Conservation (phyloP, 2,113 vertebrate species). For the Eolophus roseicapilla region DNA sequence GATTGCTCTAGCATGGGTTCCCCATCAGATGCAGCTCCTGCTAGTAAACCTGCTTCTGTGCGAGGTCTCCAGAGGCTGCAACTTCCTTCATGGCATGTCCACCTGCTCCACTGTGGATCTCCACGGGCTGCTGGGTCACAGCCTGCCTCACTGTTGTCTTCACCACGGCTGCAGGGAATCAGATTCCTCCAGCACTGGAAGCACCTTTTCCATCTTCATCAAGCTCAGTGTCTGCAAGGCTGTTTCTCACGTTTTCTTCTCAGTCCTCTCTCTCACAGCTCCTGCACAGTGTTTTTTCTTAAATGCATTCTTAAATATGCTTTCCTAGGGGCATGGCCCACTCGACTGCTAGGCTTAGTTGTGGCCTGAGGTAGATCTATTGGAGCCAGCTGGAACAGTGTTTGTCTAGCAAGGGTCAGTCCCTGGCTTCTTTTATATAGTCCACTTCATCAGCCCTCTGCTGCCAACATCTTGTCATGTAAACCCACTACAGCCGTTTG, state of each 20-base stretch:
- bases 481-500: neutral
- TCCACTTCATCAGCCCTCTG: neutral
- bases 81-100: neutral
- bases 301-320: neutral
- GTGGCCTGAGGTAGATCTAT: neutral
- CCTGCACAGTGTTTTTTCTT: neutral
- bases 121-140: neutral
- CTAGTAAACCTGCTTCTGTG: neutral
- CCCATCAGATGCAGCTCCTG: neutral
- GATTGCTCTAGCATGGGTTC: neutral
- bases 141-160: neutral
- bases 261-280: neutral
- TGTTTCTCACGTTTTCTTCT: neutral
- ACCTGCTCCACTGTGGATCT: accelerated
- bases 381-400: neutral
- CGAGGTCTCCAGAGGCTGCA: neutral
- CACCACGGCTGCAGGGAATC: neutral
- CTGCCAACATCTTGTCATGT: neutral
- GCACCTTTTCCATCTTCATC: too few relatives aligned
- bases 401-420: neutral
- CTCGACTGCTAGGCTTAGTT: neutral
- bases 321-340: neutral
- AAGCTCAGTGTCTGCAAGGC: neutral
- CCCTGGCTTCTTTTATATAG: neutral
- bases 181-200: neutral